Evolutionary conservation across 2,888 invertebrate species (phyloP).

Genomic region (Aradus depressus): DNA sequence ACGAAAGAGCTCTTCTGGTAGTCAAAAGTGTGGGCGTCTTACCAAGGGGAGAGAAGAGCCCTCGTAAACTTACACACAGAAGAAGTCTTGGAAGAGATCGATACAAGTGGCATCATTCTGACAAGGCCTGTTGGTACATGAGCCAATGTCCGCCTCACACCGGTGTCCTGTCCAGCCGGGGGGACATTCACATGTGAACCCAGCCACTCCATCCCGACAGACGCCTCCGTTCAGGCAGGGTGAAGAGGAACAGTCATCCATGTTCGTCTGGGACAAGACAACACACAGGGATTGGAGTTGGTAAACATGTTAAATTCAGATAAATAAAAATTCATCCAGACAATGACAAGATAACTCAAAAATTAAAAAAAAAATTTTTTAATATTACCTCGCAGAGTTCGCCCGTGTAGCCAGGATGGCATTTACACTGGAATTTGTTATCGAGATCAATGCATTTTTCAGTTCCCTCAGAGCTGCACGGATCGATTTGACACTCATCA

Average conservation of each 20-base stretch:
- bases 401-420: conserved; percentile 80
- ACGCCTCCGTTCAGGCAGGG: conserved; percentile 84
- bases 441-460: conserved; percentile 81
- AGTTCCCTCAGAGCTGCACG: conserved; percentile 81
- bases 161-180: conserved; percentile 78
- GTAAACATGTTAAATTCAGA: too few species aligned
- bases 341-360: not conserved
- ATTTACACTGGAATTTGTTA: conserved; percentile 76
- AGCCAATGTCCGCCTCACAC: conserved; percentile 79
- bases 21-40: too few species aligned
- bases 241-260: conserved; percentile 72
- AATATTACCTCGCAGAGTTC: conserved; percentile 36
- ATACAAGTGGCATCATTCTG: conserved; percentile 88
- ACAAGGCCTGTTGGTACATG: conserved; percentile 76
- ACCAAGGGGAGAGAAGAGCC: too few species aligned
- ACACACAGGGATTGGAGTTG: too few species aligned
- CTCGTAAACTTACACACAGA: conserved; percentile 65
- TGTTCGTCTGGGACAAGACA: conserved; percentile 45
- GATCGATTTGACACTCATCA: conserved; percentile 83
- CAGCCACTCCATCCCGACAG: conserved; percentile 75
- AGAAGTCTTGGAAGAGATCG: conserved; percentile 80
- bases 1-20: too few species aligned
- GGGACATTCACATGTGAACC: conserved; percentile 68
- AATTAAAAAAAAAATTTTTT: not conserved
- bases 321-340: too few species aligned